Conservation (phyloP, 2,888 invertebrate genomes). For the Chymomyza procnemis region DNA sequence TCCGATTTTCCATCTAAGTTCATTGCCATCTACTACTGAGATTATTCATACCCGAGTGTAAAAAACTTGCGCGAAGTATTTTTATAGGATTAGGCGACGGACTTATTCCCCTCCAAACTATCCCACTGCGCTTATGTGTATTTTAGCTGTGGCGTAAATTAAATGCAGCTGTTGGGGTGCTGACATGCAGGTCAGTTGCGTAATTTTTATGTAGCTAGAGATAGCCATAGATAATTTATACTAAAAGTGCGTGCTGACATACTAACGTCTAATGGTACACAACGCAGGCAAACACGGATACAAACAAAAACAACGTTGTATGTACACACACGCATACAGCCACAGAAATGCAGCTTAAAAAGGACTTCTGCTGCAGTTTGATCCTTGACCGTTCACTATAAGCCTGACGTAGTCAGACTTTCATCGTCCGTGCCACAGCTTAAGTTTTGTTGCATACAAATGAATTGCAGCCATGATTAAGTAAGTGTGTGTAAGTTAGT, state of each 20-base stretch:
- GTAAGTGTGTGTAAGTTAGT: neutral
- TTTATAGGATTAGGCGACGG: constrained; percentile 22
- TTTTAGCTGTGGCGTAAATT: constrained; percentile 57
- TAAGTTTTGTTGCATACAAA: neutral
- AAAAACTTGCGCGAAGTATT: too few relatives aligned
- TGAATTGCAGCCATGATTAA: neutral
- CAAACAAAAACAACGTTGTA: neutral
- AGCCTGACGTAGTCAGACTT: neutral
- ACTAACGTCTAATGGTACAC: neutral
- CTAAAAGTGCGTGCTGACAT: constrained; percentile 56
- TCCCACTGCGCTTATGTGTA: constrained; percentile 36
- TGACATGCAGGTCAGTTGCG: constrained; percentile 37
- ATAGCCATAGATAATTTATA: constrained; percentile 60
- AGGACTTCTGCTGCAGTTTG: neutral
- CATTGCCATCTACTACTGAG: too few relatives aligned
- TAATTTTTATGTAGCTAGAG: constrained; percentile 41
- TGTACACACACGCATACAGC: neutral
- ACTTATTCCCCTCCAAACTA: too few relatives aligned
- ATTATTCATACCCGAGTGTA: too few relatives aligned
- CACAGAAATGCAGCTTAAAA: neutral
- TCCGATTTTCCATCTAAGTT: too few relatives aligned
- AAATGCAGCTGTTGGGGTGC: constrained; percentile 59
- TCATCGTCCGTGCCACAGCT: neutral
- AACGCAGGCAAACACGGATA: neutral
- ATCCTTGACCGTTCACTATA: neutral